Evolutionary conservation across 2,113 vertebrate genomes (phyloP), one percentile per base, ranked within the genome.

Genomic region (Burhinus bistriatus): DNA sequence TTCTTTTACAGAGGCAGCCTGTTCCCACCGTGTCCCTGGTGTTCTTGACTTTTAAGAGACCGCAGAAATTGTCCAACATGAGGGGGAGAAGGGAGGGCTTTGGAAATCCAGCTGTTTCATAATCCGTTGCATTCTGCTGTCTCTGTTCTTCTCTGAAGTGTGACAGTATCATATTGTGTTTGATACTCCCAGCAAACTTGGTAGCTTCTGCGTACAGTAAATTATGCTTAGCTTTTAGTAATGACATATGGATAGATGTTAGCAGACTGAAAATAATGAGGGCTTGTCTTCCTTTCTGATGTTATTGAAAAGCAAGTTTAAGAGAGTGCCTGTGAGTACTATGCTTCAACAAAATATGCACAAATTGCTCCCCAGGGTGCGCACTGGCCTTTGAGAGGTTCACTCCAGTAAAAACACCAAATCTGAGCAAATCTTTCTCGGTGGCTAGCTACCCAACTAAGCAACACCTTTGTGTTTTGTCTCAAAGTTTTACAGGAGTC

Each of bases 381-480:
- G 36, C 57, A 36, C 47, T 29, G 69, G 44, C 52, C 83, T 89
- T 76, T 68, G 69, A 92, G 69, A 95, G 22, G 27, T 82, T 89
- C 57, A 26, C 21, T 92, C 76, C 76, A 96, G 57, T 68, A 54
- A 95, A 97, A 94, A 81, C 47, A 78, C 4, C 6, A 55, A 73
- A 76, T 47, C 64, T 7, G 5, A 93, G 76, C 69, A 94, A 73
- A 84, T 71, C 36, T 57, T 89, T 87, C 87, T 71, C 1, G 2
- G n/a, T 94, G 86, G 89, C 83, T 71, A 49, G 34, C 61, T 95
- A 96, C 65, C 86, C 73, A 92, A 5, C 83, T 75, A 91, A 90
- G 65, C 81, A 93, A 90, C 79, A 93, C 77, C 57, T 89, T 70
- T 71, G 21, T 97, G 69, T 90, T 96, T 97, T 92, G 83, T 96